Evolutionary conservation across 2,797 vertebrate species (phyloP).

Genomic region (Erethizon dorsatum): DNA sequence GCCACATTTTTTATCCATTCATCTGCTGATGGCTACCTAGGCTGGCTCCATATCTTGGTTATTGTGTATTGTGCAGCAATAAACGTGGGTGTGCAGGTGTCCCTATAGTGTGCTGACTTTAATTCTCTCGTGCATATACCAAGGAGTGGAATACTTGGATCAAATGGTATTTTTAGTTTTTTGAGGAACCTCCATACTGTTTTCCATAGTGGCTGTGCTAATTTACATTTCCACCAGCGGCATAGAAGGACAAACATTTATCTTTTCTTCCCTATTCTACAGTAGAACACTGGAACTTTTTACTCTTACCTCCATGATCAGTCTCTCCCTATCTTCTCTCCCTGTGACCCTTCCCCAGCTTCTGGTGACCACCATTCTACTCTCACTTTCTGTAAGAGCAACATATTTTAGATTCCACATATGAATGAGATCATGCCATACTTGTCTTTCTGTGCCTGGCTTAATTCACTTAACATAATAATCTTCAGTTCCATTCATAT

Average conservation of each 20-base stretch:
- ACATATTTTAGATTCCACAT: background rate
- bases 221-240: background rate
- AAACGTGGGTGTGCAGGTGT: background rate
- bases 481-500: background rate
- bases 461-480: background rate
- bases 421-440: background rate
- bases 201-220: background rate
- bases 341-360: background rate
- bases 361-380: background rate
- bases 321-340: background rate
- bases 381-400: background rate
- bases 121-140: background rate
- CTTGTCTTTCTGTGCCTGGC: background rate
- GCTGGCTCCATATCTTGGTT: background rate
- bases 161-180: background rate
- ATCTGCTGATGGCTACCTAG: background rate
- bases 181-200: background rate
- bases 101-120: background rate
- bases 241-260: background rate
- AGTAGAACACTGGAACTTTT: background rate
- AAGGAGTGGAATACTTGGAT: background rate
- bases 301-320: background rate
- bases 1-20: background rate
- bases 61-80: background rate
- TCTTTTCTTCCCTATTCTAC: background rate